Evolutionary conservation across 2,113 vertebrate species (phyloP).

Genomic region (Fulmarus glacialis): DNA sequence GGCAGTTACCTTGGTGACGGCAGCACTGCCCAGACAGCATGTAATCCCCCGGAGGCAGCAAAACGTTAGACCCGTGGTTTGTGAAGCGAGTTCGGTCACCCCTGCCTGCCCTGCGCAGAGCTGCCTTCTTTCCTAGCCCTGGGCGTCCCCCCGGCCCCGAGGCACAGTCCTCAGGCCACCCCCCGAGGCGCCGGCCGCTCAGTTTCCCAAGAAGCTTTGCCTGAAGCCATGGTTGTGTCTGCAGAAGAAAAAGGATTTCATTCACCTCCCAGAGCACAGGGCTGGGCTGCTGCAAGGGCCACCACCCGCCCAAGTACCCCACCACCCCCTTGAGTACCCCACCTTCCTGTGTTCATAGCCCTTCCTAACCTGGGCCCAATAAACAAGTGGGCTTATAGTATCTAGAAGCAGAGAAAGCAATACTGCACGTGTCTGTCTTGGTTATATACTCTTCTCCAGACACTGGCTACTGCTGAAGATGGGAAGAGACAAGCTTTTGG

Average conservation of each 20-base stretch:
- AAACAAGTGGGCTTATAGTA: not conserved
- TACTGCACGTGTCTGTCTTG: not conserved
- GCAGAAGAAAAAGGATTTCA: not conserved
- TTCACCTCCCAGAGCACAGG: not conserved
- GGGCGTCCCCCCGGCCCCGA: fast-evolving
- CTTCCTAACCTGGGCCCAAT: not conserved
- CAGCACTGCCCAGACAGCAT: not conserved
- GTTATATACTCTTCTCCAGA: not conserved
- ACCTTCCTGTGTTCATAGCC: not conserved
- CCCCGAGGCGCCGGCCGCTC: fast-evolving
- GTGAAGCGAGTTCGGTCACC: not conserved
- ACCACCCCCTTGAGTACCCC: not conserved
- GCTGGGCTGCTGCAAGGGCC: not conserved
- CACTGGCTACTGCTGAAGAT: not conserved
- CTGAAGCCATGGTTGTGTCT: not conserved
- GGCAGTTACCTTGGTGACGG: not conserved
- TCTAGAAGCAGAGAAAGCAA: not conserved
- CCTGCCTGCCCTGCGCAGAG: not conserved
- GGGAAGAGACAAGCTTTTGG: not conserved
- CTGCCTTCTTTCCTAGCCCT: not conserved
- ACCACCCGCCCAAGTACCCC: not conserved
- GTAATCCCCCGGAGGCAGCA: not conserved
- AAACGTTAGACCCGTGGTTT: not conserved
- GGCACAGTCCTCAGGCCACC: not conserved
- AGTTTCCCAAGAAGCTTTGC: not conserved